These are phyloP conservation scores for Sternarchorhynchus goeldii DNA, from an alignment of 2,797 vertebrate genomes.

Conservation along the genomic window DNA sequence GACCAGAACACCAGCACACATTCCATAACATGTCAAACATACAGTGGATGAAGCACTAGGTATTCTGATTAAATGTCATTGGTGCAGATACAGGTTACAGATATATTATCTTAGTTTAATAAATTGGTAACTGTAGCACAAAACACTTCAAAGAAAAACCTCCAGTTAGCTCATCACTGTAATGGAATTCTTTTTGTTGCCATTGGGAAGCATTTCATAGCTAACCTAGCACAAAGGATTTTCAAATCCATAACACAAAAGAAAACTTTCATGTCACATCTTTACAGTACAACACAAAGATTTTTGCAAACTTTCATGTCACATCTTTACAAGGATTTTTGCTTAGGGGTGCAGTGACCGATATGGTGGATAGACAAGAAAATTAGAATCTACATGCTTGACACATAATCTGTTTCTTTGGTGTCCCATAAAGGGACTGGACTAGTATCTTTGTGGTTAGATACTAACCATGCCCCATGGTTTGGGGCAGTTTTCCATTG, in stretches of 20 bases:
- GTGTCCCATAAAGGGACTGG: neutral
- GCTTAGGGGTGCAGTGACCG: neutral
- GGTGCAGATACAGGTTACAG: neutral
- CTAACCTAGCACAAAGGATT: neutral
- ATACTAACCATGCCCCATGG: too few relatives aligned
- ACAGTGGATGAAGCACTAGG: neutral
- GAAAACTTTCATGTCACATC: neutral
- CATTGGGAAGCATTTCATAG: neutral
- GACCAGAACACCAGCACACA: constrained; percentile 12
- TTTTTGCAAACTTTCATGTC: neutral
- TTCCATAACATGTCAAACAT: neutral
- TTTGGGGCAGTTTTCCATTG: neutral
- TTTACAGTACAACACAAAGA: neutral
- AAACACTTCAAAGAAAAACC: neutral
- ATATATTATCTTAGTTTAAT: neutral
- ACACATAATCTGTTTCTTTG: neutral
- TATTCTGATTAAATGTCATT: neutral
- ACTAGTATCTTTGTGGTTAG: too few relatives aligned
- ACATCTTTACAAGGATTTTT: too few relatives aligned
- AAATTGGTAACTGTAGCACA: neutral
- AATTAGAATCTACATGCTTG: too few relatives aligned
- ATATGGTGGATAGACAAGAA: too few relatives aligned
- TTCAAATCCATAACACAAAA: neutral
- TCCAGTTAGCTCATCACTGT: neutral
- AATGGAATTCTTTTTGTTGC: neutral